Percentiles rank a stretch among this genome's conserved stretches.
phyloP scores from a whole-genome alignment of 2,113 vertebrate genomes.

The Percina caprodes region DNA sequence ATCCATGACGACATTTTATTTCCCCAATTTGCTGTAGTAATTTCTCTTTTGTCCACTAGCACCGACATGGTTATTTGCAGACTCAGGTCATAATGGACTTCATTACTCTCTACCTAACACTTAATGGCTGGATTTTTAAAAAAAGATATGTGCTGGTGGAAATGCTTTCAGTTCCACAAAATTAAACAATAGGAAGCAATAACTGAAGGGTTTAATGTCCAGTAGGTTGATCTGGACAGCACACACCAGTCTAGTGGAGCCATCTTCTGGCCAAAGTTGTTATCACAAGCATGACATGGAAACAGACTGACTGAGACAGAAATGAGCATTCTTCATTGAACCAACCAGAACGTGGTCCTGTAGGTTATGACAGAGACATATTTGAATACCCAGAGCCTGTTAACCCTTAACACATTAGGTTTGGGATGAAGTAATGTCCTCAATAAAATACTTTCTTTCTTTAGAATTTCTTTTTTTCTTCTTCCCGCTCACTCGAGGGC shows the following conservation, averaged over 20 bases:
- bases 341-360: too few relatives aligned
- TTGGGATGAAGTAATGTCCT: conserved; percentile 44
- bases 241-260: conserved; percentile 44
- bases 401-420: conserved; percentile 16
- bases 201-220: conserved; percentile 12
- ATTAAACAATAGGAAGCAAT: background rate
- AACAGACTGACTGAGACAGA: background rate
- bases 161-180: background rate
- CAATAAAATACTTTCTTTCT: background rate
- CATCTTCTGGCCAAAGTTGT: conserved; percentile 65
- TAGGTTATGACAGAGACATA: conserved; percentile 30
- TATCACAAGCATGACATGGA: conserved; percentile 11
- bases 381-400: background rate
- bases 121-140: background rate
- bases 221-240: background rate
- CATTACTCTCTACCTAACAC: background rate
- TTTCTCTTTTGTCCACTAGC: conserved; percentile 26
- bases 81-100: background rate
- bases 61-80: background rate
- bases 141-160: background rate
- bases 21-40: conserved; percentile 11
- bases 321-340: background rate
- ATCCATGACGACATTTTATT: conserved; percentile 48
- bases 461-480: background rate
- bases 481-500: conserved; percentile 19